Evolutionary conservation across 2,888 invertebrate species (phyloP), one percentile per base, ranked within the genome.

Genomic region (Graphium colonna): DNA sequence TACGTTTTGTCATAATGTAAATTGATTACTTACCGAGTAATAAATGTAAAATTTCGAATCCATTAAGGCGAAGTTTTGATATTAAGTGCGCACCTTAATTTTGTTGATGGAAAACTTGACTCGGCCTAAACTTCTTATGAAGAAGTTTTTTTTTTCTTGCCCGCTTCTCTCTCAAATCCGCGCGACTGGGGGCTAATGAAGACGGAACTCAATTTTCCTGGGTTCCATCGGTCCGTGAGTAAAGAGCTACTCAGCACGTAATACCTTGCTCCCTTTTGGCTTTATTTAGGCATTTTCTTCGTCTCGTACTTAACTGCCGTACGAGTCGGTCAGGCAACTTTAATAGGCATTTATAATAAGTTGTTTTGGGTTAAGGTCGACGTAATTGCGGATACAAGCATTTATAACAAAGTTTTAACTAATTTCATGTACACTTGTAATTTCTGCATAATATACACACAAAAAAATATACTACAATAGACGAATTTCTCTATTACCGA

Each of bases 81-180:
- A 82, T 82, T 81, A 81, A 79, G 79, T 74, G 77, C 73, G 79
- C 74, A 81, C 81, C 82, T 83, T 84, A 79, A 86, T 85, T 84
- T 82, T 77, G 82, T 80, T 85, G 85, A 86, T 86, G 85, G 82
- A 74, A 82, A 85, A 81, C 82, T 84, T 79, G 75, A 75, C 82
- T 82, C 63, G 69, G 57, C 71, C 75, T 77, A 77, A 85, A 81
- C 75, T 82, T 70, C 76, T 81, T 78, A 71, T 73, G 74, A 73
- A 79, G 78, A 81, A 75, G 69, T 75, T 79, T 78, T 73, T 72
- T 75, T 73, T 63, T n/a, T n/a, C n/a, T n/a, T n/a, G n/a, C n/a
- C n/a, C 68, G 74, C 74, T 5, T n/a, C 26, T 21, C 16, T n/a
- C 26, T 28, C 18, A 68, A 75, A 74, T 33, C 21, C 12, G 16